A percentile compares a stretch with the other conserved stretches of the same genome.
These are phyloP conservation scores for Lophochroa leadbeateri DNA, from an alignment of 2,113 vertebrate species.

Conservation along the genomic window DNA sequence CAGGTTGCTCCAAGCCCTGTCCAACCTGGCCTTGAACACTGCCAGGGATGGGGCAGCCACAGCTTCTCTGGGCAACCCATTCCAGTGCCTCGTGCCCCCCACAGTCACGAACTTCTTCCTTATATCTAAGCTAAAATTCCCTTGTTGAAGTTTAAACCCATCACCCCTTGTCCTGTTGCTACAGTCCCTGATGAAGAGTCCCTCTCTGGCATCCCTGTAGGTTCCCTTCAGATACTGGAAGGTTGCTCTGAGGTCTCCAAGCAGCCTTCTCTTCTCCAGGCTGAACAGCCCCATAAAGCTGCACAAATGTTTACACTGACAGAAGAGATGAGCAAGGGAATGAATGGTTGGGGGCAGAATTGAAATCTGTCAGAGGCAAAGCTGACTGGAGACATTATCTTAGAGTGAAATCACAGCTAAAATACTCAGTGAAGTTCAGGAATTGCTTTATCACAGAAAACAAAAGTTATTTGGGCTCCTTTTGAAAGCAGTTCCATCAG, in stretches of 20 bases:
- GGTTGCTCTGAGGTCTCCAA: not conserved
- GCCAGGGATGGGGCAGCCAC: accelerated
- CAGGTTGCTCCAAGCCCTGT: too few relatives aligned
- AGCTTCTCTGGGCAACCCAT: not conserved
- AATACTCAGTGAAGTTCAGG: not conserved
- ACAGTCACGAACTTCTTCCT: not conserved
- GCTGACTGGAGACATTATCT: not conserved
- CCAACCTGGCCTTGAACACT: too few relatives aligned
- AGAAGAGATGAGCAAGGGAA: not conserved
- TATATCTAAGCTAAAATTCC: too few relatives aligned
- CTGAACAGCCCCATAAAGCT: not conserved
- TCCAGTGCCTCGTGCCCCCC: not conserved
- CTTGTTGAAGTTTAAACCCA: too few relatives aligned
- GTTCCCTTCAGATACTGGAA: not conserved
- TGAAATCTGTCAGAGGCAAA: not conserved
- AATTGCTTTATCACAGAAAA: not conserved
- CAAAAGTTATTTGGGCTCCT: not conserved
- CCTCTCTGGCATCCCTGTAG: not conserved
- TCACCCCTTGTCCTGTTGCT: too few relatives aligned
- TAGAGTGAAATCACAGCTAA: not conserved
- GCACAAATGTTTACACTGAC: not conserved
- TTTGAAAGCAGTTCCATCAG: not conserved
- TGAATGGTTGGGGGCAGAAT: not conserved
- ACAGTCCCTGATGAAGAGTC: not conserved
- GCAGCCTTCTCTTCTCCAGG: not conserved